Conservation (phyloP, 2,113 vertebrate species). For the Pyrgilauda ruficollis region DNA sequence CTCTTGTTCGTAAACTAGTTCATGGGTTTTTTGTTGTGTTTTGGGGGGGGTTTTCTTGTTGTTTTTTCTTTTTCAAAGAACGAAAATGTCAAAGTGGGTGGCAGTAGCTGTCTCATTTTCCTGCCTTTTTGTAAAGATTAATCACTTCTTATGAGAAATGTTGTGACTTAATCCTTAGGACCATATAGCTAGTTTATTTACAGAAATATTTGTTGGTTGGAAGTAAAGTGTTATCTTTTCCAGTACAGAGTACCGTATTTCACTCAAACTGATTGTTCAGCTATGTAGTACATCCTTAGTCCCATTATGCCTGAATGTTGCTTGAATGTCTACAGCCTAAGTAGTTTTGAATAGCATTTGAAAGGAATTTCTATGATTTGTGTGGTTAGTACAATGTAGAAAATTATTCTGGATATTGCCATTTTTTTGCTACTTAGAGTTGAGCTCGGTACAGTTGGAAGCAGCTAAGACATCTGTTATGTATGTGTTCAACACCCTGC, state of each 20-base stretch:
- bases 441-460: background rate
- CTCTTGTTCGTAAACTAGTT: constrained; percentile 62
- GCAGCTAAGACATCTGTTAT: background rate
- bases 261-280: background rate
- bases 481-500: background rate
- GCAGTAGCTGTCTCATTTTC: constrained; percentile 68
- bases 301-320: background rate
- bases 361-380: background rate
- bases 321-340: background rate
- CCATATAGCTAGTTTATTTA: constrained; percentile 63
- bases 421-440: background rate
- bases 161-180: constrained; percentile 66
- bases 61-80: constrained; percentile 70
- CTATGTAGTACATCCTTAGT: background rate
- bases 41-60: background rate
- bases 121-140: constrained; percentile 75
- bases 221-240: constrained; percentile 44
- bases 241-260: background rate
- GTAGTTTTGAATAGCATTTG: background rate
- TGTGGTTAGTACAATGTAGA: background rate
- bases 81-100: constrained; percentile 77
- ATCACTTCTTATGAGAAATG: constrained; percentile 75
- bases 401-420: background rate
- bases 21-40: constrained; percentile 19
- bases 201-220: constrained; percentile 60